Percentiles rank a stretch among this genome's conserved stretches.
Evolutionary conservation across 2,888 invertebrate genomes (phyloP).

Genomic region (Torymus tubicola): DNA sequence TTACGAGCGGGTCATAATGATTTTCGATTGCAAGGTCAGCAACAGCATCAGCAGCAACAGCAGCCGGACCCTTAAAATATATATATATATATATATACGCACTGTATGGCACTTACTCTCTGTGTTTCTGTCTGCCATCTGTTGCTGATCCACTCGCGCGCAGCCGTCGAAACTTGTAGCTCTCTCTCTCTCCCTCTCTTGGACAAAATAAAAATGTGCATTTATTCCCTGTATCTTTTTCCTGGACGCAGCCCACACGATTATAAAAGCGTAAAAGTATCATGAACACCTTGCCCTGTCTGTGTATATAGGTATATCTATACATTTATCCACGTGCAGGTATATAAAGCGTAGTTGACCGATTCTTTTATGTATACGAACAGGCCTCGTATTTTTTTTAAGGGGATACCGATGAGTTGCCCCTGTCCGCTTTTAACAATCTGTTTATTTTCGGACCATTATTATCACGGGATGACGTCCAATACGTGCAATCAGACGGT

Average conservation of each 20-base stretch:
- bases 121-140: constrained; percentile 27
- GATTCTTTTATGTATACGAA: constrained; percentile 17
- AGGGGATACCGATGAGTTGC: not conserved
- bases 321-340: not conserved
- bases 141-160: not conserved
- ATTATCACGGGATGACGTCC: too few species aligned
- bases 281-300: constrained; percentile 6
- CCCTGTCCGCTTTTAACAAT: too few species aligned
- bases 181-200: too few species aligned
- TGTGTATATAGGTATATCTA: not conserved
- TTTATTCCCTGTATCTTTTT: too few species aligned
- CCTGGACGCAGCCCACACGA: not conserved
- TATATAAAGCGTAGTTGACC: constrained; percentile 1
- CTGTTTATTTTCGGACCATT: too few species aligned
- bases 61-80: too few species aligned
- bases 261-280: constrained; percentile 16
- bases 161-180: constrained; percentile 11
- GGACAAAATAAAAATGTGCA: too few species aligned
- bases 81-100: too few species aligned
- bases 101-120: too few species aligned
- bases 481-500: too few species aligned
- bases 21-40: constrained; percentile 34
- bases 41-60: too few species aligned
- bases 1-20: not conserved
- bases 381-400: not conserved